Percentiles rank a stretch among this genome's conserved stretches.
These are phyloP conservation scores for Chrysolina americana DNA, from an alignment of 2,888 invertebrate genomes.

Conservation along the genomic window DNA sequence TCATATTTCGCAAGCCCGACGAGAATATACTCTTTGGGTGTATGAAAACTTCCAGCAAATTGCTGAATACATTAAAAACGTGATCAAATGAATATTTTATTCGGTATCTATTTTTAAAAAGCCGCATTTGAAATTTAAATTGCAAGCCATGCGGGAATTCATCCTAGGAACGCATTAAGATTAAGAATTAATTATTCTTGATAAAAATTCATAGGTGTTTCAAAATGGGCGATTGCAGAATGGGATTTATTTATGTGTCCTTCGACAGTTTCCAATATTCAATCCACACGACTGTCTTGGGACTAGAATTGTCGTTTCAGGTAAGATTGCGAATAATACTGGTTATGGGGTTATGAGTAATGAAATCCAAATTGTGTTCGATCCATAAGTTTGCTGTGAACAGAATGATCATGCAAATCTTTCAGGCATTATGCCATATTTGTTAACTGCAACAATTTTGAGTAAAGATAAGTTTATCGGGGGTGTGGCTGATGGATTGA, in stretches of 20 bases:
- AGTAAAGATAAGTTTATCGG: too few relatives aligned
- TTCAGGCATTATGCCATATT: too few relatives aligned
- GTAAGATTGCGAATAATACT: constrained; percentile 4
- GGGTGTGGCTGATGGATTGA: too few relatives aligned
- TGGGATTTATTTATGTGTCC: constrained; percentile 19
- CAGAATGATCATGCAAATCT: too few relatives aligned
- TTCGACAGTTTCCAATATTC: constrained; percentile 11
- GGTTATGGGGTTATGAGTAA: background rate
- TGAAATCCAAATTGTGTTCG: background rate
- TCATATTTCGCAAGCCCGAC: constrained; percentile 47
- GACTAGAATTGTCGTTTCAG: background rate
- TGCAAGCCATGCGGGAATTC: constrained; percentile 35
- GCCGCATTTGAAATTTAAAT: constrained; percentile 47
- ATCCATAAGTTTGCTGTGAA: background rate
- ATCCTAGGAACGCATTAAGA: constrained; percentile 42
- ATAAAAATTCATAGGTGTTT: constrained; percentile 31
- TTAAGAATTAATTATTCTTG: constrained; percentile 36
- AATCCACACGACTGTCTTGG: constrained; percentile 6
- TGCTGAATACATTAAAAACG: constrained; percentile 49
- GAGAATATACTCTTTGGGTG: constrained; percentile 33
- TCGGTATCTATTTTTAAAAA: constrained; percentile 41
- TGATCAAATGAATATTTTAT: constrained; percentile 44
- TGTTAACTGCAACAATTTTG: too few relatives aligned
- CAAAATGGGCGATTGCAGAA: constrained; percentile 20
- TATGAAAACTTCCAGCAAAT: constrained; percentile 44